Conservation (phyloP, 2,113 vertebrate genomes). For the Cyprinodon variegatus region DNA sequence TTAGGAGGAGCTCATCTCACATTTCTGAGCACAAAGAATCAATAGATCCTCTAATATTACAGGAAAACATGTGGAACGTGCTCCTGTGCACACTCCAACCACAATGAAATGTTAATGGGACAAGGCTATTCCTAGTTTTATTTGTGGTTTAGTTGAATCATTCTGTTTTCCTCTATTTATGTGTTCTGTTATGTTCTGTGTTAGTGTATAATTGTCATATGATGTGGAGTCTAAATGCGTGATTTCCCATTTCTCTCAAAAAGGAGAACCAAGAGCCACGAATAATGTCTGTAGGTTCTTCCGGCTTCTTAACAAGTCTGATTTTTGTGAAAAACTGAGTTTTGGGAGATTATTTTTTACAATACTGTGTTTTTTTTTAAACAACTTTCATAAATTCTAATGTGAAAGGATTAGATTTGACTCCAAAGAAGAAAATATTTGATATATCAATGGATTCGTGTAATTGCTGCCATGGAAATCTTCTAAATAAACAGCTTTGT, state of each 20-base stretch:
- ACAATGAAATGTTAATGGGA: not conserved
- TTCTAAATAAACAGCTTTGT: slow-evolving; percentile 70
- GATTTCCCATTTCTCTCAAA: slow-evolving; percentile 48
- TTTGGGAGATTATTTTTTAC: not conserved
- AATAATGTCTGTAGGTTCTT: not conserved
- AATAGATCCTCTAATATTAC: slow-evolving; percentile 36
- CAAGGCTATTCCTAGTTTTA: not conserved
- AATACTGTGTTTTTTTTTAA: not conserved
- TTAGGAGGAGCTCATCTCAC: not conserved
- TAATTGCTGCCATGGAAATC: slow-evolving; percentile 33
- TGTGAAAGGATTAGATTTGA: not conserved
- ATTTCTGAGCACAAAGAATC: slow-evolving; percentile 25
- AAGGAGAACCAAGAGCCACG: slow-evolving; percentile 36
- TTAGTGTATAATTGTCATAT: slow-evolving; percentile 14
- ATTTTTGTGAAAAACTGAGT: not conserved
- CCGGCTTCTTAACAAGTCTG: not conserved
- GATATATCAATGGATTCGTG: slow-evolving; percentile 9
- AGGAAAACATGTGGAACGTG: not conserved
- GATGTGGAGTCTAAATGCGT: not conserved
- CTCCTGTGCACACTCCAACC: not conserved
- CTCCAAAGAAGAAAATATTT: not conserved
- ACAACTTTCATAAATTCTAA: not conserved
- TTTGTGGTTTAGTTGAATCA: not conserved
- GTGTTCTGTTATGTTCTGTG: not conserved
- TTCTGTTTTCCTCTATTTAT: slow-evolving; percentile 21